Evolutionary conservation across 2,888 invertebrate species (phyloP).

Genomic region (Drosophila yooni): DNA sequence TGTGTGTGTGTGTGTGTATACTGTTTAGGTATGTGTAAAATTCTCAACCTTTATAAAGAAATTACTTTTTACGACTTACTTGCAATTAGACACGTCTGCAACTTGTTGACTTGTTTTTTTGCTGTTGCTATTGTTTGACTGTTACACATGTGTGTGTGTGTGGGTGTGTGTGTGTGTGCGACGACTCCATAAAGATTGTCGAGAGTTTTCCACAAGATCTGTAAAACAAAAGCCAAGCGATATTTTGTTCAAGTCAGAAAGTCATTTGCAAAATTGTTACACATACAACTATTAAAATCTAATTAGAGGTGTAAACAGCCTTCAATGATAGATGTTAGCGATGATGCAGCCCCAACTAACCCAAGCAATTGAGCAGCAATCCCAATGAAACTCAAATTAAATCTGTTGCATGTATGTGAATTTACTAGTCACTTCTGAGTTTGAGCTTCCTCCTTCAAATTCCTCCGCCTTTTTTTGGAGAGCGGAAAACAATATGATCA

Average conservation of each 20-base stretch:
- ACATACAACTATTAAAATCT: not conserved
- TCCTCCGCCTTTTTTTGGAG: not conserved
- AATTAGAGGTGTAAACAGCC: not conserved
- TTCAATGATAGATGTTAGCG: constrained; percentile 14
- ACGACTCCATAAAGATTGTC: constrained; percentile 18
- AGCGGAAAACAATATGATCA: not conserved
- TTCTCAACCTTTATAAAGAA: constrained; percentile 54
- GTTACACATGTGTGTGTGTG: constrained; percentile 8
- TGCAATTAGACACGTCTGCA: constrained; percentile 59
- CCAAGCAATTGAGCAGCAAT: constrained; percentile 6
- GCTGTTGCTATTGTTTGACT: constrained; percentile 2
- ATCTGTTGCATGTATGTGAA: not conserved
- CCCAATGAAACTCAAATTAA: constrained; percentile 7
- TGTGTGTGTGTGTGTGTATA: constrained; percentile 9
- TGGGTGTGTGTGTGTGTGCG: constrained; percentile 8
- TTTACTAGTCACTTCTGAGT: not conserved
- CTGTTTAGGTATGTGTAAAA: not conserved
- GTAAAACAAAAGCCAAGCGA: constrained; percentile 35
- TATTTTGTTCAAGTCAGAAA: constrained; percentile 18
- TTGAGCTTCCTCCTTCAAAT: too few species aligned
- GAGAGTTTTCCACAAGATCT: constrained; percentile 36
- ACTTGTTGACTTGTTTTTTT: constrained; percentile 28
- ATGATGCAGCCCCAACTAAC: constrained; percentile 7
- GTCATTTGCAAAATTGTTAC: constrained; percentile 2
- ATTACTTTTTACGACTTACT: constrained; percentile 67